Conservation (phyloP, 2,113 vertebrate genomes). For the Crotophaga sulcirostris region DNA sequence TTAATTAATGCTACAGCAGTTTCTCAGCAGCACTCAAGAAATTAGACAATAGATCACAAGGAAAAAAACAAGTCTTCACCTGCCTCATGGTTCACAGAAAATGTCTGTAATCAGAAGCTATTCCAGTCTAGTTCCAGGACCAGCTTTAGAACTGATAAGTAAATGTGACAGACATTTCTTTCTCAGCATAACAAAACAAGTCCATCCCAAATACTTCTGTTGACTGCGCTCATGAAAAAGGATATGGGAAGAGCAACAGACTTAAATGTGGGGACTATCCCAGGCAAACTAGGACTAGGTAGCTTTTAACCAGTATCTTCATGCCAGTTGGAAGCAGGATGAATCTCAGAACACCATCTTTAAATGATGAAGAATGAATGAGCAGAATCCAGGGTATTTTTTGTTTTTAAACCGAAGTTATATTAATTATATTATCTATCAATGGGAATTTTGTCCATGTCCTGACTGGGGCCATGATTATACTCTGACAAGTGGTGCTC, state of each 20-base stretch:
- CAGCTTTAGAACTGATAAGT: background rate
- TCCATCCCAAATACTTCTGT: background rate
- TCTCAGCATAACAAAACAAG: background rate
- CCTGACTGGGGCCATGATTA: background rate
- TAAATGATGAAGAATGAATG: background rate
- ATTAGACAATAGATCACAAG: background rate
- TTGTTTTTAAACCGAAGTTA: background rate
- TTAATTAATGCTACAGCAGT: background rate
- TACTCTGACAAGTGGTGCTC: background rate
- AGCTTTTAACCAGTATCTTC: background rate
- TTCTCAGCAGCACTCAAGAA: background rate
- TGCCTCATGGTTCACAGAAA: background rate
- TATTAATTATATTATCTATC: background rate
- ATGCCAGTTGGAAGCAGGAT: background rate
- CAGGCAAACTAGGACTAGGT: background rate
- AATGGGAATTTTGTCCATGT: background rate
- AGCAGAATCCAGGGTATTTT: background rate
- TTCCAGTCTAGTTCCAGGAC: background rate
- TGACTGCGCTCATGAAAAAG: background rate
- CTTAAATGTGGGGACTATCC: background rate
- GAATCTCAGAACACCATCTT: background rate
- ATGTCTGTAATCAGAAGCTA: background rate
- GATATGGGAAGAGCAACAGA: background rate
- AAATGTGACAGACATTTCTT: background rate
- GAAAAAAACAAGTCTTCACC: background rate